Evolutionary conservation across 2,888 invertebrate species (phyloP), one percentile per base, ranked within the genome.

Genomic region (Exocentrus adspersus): DNA sequence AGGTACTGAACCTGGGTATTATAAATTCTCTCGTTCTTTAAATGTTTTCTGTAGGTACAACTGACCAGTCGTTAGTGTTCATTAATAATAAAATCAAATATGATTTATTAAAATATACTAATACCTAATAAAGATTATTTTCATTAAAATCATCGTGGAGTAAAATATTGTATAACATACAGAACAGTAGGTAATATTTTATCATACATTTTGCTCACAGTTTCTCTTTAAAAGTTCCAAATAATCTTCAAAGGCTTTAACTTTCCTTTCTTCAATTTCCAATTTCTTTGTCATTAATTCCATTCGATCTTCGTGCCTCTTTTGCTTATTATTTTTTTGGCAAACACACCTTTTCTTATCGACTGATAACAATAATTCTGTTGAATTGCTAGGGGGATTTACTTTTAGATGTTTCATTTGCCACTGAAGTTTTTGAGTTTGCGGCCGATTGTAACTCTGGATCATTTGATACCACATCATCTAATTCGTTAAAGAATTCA

Each of bases 191-290:
- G n/a, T 37, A 30, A 14, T 19, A 32, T 53, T 2, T 9, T 59
- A 12, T 59, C 50, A 41, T 46, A 17, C 41, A 24, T 20, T 21
- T 53, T 32, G 10, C 20, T 12, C n/a, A 50, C 24, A 37, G 30
- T 32, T 45, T 42, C 42, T 50, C 53, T 51, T 67, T 51, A 67
- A 59, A 43, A 54, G 64, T 14, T 59, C 21, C 14, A 67, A 9
- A 19, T 67, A 67, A 43, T 67, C 67, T 43, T 67, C 67, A 30
- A 67, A 67, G 20, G 63, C 67, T 32, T 42, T 50, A n/a, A 67
- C 63, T 56, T 64, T 67, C 16, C 67, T 56, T 37, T 67, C 63
- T 42, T 67, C 67, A 2, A 67, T 46, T 30, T 67, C 60, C 24
- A 67, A 32, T 45, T 67, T 67, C 19, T 56, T 67, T n/a, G 7